phyloP scores from a whole-genome alignment of 2,797 vertebrate genomes.

The Merluccius polli region DNA sequence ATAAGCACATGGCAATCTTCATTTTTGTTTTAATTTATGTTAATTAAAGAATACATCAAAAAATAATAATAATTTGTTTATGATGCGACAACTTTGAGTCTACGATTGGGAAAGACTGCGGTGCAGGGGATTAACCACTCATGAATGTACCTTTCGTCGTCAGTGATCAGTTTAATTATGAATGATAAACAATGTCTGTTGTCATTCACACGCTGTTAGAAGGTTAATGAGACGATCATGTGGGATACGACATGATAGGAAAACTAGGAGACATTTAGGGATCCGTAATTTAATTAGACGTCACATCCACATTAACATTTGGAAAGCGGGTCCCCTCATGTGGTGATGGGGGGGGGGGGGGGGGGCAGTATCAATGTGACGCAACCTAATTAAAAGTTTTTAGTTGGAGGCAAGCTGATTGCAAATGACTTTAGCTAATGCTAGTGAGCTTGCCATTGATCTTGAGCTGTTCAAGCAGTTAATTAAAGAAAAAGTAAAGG shows the following conservation, averaged over 20 bases:
- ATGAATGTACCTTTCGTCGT: neutral
- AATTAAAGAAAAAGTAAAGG: conserved; percentile 63
- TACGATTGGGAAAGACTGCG: neutral
- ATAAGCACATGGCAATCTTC: neutral
- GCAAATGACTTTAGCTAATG: conserved; percentile 67
- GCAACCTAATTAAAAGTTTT: conserved; percentile 75
- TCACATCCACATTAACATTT: conserved; percentile 30
- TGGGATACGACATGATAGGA: conserved; percentile 22
- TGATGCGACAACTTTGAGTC: neutral
- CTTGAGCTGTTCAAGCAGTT: conserved; percentile 75
- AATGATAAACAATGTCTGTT: conserved; percentile 20
- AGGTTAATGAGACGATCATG: conserved; percentile 31
- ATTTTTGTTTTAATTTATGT: neutral
- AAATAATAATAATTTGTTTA: too few species aligned
- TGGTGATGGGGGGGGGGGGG: conserved; percentile 18
- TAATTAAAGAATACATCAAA: neutral
- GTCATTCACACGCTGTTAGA: conserved; percentile 33
- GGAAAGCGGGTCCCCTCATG: conserved; percentile 9
- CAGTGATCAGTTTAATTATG: neutral
- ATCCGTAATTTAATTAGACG: conserved; percentile 29
- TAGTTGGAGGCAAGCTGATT: conserved; percentile 67
- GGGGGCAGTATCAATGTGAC: conserved; percentile 13
- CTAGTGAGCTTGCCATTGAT: conserved; percentile 69
- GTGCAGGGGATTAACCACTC: neutral
- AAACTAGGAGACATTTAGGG: conserved; percentile 28